Evolutionary conservation across 1,140 invertebrate genomes (phyloP).

Genomic region (Solenopsis fugax): DNA sequence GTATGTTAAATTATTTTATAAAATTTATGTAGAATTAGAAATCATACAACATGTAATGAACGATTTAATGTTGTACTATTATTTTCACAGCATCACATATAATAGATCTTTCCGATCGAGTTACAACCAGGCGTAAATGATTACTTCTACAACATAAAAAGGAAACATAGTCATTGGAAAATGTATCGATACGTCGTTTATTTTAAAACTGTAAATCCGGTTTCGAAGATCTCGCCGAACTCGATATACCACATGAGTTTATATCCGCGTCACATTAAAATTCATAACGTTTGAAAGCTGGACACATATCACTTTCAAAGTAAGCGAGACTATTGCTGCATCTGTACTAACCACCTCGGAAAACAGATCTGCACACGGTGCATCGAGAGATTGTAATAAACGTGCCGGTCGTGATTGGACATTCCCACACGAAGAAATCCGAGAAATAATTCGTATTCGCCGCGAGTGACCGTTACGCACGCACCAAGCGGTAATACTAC

Average conservation of each 20-base stretch:
- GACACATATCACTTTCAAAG: conserved; percentile 22
- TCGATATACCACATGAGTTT: conserved; percentile 4
- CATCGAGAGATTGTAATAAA: conserved; percentile 35
- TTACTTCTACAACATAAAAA: conserved; percentile 24
- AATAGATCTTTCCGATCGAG: neutral
- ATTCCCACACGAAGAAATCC: conserved; percentile 53
- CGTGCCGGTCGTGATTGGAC: conserved; percentile 29
- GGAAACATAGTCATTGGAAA: neutral
- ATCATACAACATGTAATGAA: neutral
- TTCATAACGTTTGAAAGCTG: conserved; percentile 12
- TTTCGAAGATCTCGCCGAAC: conserved; percentile 42
- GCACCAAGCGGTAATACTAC: conserved; percentile 25
- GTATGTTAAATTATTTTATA: neutral
- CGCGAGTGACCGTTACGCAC: conserved; percentile 47
- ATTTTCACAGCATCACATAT: neutral
- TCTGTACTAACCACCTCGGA: conserved; percentile 1
- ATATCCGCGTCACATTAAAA: conserved; percentile 34
- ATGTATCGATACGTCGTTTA: conserved; percentile 6
- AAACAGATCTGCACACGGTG: conserved; percentile 16
- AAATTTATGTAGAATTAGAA: neutral
- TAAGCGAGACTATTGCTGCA: conserved; percentile 36
- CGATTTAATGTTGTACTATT: neutral
- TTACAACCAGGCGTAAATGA: neutral
- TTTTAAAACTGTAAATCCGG: conserved; percentile 27
- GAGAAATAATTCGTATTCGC: conserved; percentile 59